Evolutionary conservation across 2,888 invertebrate genomes (phyloP).

Genomic region (Acrobeloides nanus): DNA sequence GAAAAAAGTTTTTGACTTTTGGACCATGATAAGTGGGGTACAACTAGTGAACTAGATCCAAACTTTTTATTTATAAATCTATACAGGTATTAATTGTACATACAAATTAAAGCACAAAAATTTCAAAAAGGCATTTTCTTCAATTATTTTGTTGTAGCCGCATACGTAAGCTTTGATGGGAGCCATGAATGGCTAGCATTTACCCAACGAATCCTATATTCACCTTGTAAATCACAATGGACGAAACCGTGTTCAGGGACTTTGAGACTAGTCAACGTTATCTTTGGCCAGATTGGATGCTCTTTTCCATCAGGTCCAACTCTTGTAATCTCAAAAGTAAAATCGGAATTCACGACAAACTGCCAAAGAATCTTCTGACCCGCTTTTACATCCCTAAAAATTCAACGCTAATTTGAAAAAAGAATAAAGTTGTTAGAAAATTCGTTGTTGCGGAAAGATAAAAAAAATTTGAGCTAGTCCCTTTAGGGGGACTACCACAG

Average conservation of each 20-base stretch:
- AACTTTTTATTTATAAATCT: no score
- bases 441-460: no score
- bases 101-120: no score
- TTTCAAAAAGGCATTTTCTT: no score
- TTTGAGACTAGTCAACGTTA: conserved; percentile 37
- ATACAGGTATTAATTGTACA: no score
- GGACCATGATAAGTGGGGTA: no score
- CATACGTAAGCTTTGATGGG: conserved; percentile 25
- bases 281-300: conserved; percentile 37
- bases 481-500: no score
- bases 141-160: conserved; percentile 5
- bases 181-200: conserved; percentile 38
- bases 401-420: no score
- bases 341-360: conserved; percentile 40
- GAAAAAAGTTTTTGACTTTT: no score
- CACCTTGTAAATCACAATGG: conserved; percentile 24
- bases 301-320: conserved; percentile 24
- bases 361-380: conserved; percentile 35
- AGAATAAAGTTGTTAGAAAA: no score
- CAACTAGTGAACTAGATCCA: no score
- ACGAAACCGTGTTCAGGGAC: conserved; percentile 37
- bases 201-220: conserved; percentile 38
- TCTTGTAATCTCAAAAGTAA: conserved; percentile 45
- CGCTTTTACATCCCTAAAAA: conserved; percentile 26
- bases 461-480: no score